Conservation (phyloP, 2,113 vertebrate genomes). For the Tragelaphus strepsiceros region DNA sequence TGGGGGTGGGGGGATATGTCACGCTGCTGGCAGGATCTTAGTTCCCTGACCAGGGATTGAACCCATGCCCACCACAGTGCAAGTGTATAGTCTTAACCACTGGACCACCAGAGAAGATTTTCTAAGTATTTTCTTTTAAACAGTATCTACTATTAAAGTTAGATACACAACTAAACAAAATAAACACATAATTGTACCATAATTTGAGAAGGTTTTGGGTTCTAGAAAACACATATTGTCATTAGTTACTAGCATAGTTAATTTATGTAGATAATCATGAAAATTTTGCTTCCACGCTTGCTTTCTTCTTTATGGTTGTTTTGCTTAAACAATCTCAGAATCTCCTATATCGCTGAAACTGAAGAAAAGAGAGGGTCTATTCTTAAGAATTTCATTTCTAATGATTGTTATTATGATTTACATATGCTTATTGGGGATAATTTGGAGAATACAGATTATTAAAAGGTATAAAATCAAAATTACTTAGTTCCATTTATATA, state of each 20-base stretch:
- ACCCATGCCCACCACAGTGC: neutral
- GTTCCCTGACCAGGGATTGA: neutral
- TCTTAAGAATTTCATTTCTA: neutral
- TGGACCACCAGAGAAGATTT: neutral
- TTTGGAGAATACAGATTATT: neutral
- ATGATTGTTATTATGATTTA: neutral
- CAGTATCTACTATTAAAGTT: neutral
- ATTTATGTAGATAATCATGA: neutral
- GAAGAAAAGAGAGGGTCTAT: neutral
- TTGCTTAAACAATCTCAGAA: neutral
- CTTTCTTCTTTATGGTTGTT: neutral
- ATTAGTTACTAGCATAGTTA: neutral
- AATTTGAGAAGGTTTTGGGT: neutral
- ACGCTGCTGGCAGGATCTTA: neutral
- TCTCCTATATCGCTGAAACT: neutral
- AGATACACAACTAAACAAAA: neutral
- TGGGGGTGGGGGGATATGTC: rapidly evolving
- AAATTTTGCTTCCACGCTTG: neutral
- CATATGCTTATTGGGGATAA: neutral
- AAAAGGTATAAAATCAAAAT: neutral
- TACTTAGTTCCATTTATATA: neutral
- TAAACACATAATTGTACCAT: neutral
- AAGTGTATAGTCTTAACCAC: neutral
- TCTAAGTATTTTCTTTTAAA: neutral
- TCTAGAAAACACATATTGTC: neutral